phyloP scores from a whole-genome alignment of 2,113 vertebrate genomes.

The Micronycteris hirsuta region DNA sequence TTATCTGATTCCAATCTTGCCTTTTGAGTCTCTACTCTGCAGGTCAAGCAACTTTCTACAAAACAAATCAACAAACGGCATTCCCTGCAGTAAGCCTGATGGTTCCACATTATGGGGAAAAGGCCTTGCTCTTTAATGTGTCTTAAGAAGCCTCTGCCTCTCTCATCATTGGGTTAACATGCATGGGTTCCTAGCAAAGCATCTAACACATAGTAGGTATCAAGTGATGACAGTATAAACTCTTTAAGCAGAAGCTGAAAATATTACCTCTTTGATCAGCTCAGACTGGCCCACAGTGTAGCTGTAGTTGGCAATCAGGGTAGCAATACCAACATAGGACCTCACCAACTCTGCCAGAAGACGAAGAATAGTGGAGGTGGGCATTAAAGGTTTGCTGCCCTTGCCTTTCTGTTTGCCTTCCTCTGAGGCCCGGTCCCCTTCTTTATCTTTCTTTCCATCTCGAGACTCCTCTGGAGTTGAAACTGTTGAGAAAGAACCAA shows the following conservation, averaged over 20 bases:
- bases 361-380: slow-evolving; percentile 93
- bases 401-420: slow-evolving; percentile 90
- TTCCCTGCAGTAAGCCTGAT: background rate
- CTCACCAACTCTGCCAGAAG: slow-evolving; percentile 94
- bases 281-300: slow-evolving; percentile 95
- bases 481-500: slow-evolving; percentile 74
- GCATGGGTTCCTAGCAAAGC: background rate
- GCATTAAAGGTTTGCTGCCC: slow-evolving; percentile 93
- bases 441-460: slow-evolving; percentile 91
- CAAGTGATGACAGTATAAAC: slow-evolving; percentile 11
- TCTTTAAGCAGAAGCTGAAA: slow-evolving; percentile 7
- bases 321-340: slow-evolving; percentile 94
- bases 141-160: background rate
- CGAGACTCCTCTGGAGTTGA: slow-evolving; percentile 92
- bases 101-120: background rate
- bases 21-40: background rate
- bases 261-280: slow-evolving; percentile 93
- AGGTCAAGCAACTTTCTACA: background rate
- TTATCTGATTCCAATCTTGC: background rate
- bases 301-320: slow-evolving; percentile 93
- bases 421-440: slow-evolving; percentile 88
- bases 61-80: background rate
- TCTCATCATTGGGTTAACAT: background rate
- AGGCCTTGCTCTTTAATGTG: background rate
- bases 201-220: background rate